Evolutionary conservation across 1,140 invertebrate genomes (phyloP).

Genomic region (Drosophila auraria): DNA sequence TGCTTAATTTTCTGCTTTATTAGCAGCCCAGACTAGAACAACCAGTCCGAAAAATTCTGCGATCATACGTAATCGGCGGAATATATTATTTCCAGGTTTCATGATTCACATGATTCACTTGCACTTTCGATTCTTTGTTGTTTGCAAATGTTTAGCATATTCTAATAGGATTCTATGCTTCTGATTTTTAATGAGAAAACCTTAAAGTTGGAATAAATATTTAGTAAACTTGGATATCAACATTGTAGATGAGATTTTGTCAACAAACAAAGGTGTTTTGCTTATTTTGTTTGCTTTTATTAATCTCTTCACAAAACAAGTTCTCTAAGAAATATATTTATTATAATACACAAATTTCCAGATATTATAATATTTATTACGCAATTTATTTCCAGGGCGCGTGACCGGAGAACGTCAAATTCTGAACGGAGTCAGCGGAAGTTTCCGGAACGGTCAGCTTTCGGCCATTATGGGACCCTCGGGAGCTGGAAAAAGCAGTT

Average conservation of each 20-base stretch:
- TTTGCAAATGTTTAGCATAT: constrained; percentile 7
- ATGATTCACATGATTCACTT: constrained; percentile 12
- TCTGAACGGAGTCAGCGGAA: constrained; percentile 89
- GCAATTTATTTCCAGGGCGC: constrained; percentile 62
- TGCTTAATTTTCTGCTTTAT: neutral
- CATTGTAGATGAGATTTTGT: neutral
- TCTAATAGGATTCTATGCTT: too few species aligned
- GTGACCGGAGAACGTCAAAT: constrained; percentile 83
- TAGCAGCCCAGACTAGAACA: neutral
- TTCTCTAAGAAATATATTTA: neutral
- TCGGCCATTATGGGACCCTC: constrained; percentile 95
- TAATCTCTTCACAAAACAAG: neutral
- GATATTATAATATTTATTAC: neutral
- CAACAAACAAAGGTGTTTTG: neutral
- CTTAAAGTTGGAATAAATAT: neutral
- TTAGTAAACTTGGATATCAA: neutral
- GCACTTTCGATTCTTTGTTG: neutral
- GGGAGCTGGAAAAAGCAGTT: constrained; percentile 92
- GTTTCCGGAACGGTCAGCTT: constrained; percentile 90
- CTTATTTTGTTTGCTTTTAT: too few species aligned
- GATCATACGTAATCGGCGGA: constrained; percentile 5
- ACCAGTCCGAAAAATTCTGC: constrained; percentile 19
- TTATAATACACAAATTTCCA: neutral
- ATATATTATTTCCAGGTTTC: constrained; percentile 25
- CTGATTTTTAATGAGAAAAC: neutral